Base-by-base conservation (phyloP, 2,888 invertebrate genomes). In the Trissolcus brochymenae region DNA sequence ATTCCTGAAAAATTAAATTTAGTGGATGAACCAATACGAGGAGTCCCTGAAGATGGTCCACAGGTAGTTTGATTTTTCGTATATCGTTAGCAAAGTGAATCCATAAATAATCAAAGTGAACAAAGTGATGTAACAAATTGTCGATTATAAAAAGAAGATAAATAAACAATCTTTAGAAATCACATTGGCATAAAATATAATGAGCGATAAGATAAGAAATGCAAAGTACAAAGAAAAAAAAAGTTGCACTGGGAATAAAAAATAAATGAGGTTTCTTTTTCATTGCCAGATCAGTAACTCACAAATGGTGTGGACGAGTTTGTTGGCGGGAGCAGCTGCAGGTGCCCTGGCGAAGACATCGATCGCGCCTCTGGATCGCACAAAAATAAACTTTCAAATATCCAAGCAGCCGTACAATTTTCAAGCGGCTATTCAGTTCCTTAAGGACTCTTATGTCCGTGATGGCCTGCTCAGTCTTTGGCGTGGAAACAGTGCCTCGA, bases 401-500 rank as follows among this genome's bases (percentile, higher is more conserved):
- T 93, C 93, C 92, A 94, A 94, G 80, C 91, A 91, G 64, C 93
- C 93, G 6, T 96, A 95, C 89, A 93, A 94, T 0, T 93, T 94
- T 81, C 91, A 90, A 60, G 94, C 94, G 54, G 96, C 95, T 0
- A 84, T 93, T 0, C 86, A 89, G 71, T 96, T 95, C 90, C 87
- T 96, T n/a, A 82, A 90, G 35, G 87, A 91, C 76, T 94, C 95
- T 16, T 94, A 94, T 80, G 91, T 91, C 80, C 91, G 91, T 14
- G 95, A 98, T 85, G 99, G 99, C 1, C 90, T 95, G 60, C 81
- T 93, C 11, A 95, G 96, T 68, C 90, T 99, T 83, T 99, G 98
- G 98, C 92, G 99, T 62, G 99, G 99, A 3, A 99, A 99, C 92
- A 96, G 97, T 80, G 99, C 99, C 4, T 99, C 98, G 0, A 97